These are phyloP conservation scores for Synergus laeviventris DNA, from an alignment of 2,888 invertebrate genomes.

Conservation along the genomic window DNA sequence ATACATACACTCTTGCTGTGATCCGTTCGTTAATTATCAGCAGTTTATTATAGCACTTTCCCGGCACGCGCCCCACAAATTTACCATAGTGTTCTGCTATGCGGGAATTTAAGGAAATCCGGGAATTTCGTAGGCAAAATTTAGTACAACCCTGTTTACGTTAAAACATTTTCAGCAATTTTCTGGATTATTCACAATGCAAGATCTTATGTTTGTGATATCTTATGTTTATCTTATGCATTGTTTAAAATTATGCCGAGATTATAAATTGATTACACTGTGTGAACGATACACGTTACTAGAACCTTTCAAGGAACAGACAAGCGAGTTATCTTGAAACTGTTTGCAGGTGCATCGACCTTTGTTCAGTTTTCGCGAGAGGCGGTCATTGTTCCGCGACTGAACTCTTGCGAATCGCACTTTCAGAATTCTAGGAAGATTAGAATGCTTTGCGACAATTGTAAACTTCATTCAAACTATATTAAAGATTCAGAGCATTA, in stretches of 20 bases:
- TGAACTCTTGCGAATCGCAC: slow-evolving; percentile 6
- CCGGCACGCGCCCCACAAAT: slow-evolving; percentile 27
- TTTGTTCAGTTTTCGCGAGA: slow-evolving; percentile 30
- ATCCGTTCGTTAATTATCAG: slow-evolving; percentile 34
- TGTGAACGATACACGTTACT: background rate
- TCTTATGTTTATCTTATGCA: too few species aligned
- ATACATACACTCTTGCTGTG: background rate
- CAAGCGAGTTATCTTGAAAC: slow-evolving; percentile 27
- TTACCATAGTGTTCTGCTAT: too few species aligned
- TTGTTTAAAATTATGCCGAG: background rate
- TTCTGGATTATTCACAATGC: too few species aligned
- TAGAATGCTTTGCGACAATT: background rate
- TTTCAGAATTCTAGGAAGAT: slow-evolving; percentile 16
- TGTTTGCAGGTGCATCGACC: slow-evolving; percentile 36
- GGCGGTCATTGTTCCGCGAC: slow-evolving; percentile 24
- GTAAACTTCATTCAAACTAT: background rate
- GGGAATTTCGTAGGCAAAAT: too few species aligned
- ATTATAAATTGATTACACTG: background rate
- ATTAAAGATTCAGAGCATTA: background rate
- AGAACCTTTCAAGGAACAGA: slow-evolving; percentile 9
- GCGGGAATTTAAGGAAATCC: too few species aligned
- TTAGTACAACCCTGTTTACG: too few species aligned
- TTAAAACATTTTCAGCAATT: too few species aligned
- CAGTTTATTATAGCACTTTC: slow-evolving; percentile 33
- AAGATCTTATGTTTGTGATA: too few species aligned